Conservation (phyloP, 2,888 invertebrate genomes). For the Chymomyza procnemis region DNA sequence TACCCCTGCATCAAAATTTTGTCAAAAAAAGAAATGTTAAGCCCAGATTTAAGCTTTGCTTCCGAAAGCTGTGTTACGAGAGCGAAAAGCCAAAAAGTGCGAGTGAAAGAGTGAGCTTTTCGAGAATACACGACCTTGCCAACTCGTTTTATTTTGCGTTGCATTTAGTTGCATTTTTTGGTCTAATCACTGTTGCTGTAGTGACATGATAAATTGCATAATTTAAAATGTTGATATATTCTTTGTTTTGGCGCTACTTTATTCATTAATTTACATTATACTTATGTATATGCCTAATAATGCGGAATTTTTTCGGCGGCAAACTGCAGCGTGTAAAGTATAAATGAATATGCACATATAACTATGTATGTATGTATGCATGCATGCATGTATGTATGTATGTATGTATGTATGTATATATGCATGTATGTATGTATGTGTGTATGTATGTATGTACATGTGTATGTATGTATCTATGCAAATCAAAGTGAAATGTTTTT, state of each 20-base stretch:
- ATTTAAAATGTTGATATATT: neutral
- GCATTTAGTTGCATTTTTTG: neutral
- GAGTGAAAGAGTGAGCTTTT: neutral
- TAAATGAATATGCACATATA: too few species aligned
- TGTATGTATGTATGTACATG: too few species aligned
- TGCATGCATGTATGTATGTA: too few species aligned
- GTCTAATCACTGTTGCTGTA: neutral
- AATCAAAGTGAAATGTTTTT: neutral
- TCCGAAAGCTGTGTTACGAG: neutral
- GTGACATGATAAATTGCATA: neutral
- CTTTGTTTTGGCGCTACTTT: neutral
- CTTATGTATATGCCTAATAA: neutral
- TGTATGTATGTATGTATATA: too few species aligned
- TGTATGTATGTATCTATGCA: too few species aligned
- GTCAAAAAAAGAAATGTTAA: neutral
- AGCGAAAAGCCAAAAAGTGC: neutral
- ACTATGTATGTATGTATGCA: too few species aligned
- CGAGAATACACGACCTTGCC: neutral
- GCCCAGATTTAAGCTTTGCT: neutral
- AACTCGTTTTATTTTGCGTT: neutral
- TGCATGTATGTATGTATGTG: too few species aligned
- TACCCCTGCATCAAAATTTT: constrained; percentile 25
- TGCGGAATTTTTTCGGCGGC: neutral
- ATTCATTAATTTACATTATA: neutral
- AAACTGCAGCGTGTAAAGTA: neutral